These are phyloP conservation scores for Hypsopygia costalis DNA, from an alignment of 2,888 invertebrate species.

Conservation along the genomic window DNA sequence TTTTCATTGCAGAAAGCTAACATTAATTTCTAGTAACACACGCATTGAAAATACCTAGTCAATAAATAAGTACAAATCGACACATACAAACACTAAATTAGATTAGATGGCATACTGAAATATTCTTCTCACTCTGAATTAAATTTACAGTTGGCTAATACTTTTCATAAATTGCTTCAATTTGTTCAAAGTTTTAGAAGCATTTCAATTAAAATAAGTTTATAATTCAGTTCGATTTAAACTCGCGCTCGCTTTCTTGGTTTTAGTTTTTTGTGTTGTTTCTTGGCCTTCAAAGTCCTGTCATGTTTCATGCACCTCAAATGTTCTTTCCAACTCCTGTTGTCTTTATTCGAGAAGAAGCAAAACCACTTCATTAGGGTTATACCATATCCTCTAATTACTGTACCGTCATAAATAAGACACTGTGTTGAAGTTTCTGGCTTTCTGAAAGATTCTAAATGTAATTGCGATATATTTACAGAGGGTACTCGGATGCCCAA, in stretches of 20 bases:
- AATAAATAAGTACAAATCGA: slow-evolving; percentile 43
- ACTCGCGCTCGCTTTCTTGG: slow-evolving; percentile 17
- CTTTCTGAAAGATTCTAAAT: slow-evolving; percentile 29
- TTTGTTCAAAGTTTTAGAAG: background rate
- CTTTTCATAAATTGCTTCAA: background rate
- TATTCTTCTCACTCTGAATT: background rate
- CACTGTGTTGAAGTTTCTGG: slow-evolving; percentile 76
- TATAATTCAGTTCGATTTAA: slow-evolving; percentile 17
- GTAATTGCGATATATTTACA: background rate
- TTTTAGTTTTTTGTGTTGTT: slow-evolving; percentile 29
- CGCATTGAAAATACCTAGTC: slow-evolving; percentile 15
- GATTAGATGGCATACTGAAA: background rate
- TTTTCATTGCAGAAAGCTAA: too few species aligned
- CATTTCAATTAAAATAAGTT: background rate
- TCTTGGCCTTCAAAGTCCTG: slow-evolving; percentile 47
- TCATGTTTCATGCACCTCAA: slow-evolving; percentile 44
- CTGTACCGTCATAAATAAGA: slow-evolving; percentile 81
- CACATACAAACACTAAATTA: slow-evolving; percentile 24
- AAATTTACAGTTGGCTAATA: background rate
- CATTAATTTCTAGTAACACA: slow-evolving; percentile 21
- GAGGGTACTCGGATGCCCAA: slow-evolving; percentile 43
- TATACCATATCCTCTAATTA: slow-evolving; percentile 79
- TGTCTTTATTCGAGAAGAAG: slow-evolving; percentile 57
- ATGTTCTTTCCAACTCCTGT: slow-evolving; percentile 21
- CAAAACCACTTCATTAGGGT: slow-evolving; percentile 81